Conservation (phyloP, 2,113 vertebrate species). For the Penelope pileata region DNA sequence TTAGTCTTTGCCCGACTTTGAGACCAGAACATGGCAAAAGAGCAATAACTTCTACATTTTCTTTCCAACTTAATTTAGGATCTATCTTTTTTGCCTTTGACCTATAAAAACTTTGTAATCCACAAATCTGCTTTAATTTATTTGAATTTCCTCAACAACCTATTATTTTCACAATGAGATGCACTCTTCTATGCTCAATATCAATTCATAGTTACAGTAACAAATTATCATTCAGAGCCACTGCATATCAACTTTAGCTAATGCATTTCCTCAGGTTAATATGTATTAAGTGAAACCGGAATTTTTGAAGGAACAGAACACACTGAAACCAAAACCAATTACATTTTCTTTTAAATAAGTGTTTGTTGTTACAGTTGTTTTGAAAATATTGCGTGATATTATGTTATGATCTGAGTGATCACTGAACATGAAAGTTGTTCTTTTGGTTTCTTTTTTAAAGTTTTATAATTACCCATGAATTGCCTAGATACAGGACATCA, state of each 20-base stretch:
- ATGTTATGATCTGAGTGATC: background rate
- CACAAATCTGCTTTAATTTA: background rate
- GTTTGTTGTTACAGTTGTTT: constrained; percentile 9
- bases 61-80: background rate
- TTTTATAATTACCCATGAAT: background rate
- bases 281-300: constrained; percentile 1
- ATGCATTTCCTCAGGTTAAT: constrained; percentile 32
- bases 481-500: background rate
- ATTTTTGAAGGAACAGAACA: background rate
- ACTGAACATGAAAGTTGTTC: background rate
- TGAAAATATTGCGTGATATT: background rate
- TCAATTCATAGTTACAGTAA: background rate
- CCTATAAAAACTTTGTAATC: background rate
- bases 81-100: background rate
- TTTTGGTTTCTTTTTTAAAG: background rate
- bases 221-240: constrained; percentile 22
- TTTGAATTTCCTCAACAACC: background rate
- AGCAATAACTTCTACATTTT: background rate
- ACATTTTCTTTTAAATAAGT: constrained; percentile 3
- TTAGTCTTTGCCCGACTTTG: background rate
- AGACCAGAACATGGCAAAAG: background rate
- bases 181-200: background rate
- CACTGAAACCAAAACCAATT: background rate
- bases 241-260: constrained; percentile 5
- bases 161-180: constrained; percentile 19